Conservation (phyloP, 2,797 vertebrate genomes). For the Helicolenus hilgendorfi region DNA sequence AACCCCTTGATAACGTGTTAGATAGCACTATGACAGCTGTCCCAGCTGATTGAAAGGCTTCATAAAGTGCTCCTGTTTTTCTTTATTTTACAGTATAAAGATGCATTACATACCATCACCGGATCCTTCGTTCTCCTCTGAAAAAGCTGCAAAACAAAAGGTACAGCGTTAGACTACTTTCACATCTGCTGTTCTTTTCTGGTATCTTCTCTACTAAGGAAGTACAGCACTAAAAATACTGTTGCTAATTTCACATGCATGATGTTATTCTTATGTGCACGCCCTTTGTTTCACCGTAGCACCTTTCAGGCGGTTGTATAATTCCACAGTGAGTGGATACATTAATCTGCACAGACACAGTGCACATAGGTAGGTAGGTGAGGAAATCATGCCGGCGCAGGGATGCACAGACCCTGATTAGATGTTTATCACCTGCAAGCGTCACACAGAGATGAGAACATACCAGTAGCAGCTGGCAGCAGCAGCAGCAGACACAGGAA, state of each 20-base stretch:
- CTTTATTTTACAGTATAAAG: neutral
- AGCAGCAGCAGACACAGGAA: constrained; percentile 87
- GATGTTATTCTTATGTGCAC: constrained; percentile 8
- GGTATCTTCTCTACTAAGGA: neutral
- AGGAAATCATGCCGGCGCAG: constrained; percentile 48
- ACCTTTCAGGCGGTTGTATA: neutral
- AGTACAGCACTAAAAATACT: neutral
- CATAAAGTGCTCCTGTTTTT: neutral
- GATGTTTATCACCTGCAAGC: constrained; percentile 80
- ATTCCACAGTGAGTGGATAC: constrained; percentile 19
- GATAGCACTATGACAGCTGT: neutral
- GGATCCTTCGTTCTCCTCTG: constrained; percentile 74
- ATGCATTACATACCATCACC: constrained; percentile 62
- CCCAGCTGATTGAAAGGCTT: neutral
- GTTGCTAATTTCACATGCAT: constrained; percentile 1
- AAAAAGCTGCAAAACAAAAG: constrained; percentile 51
- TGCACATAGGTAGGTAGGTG: constrained; percentile 38
- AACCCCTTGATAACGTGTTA: neutral
- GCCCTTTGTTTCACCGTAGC: neutral
- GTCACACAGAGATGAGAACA: constrained; percentile 77
- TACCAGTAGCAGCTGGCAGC: constrained; percentile 84
- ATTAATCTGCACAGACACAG: constrained; percentile 26
- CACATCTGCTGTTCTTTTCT: neutral
- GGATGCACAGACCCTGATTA: constrained; percentile 66
- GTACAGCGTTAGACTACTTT: neutral